phyloP scores from a whole-genome alignment of 2,797 vertebrate genomes.

The Zenarchopterus dispar region DNA sequence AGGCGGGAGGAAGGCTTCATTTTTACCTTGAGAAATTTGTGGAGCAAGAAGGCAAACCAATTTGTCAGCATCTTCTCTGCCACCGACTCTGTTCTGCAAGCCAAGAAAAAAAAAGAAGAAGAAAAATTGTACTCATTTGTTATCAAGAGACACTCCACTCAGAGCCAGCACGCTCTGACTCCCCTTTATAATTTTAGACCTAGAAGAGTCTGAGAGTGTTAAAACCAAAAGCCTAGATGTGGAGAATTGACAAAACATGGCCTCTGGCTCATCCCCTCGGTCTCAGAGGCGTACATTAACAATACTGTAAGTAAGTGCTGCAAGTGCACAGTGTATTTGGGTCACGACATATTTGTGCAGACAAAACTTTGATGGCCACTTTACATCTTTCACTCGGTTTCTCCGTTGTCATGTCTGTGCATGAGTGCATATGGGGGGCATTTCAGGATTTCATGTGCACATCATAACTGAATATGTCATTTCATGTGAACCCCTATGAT shows the following conservation, averaged over 20 bases:
- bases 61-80: constrained; percentile 99
- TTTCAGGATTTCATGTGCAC: constrained; percentile 16
- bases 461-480: constrained; percentile 2
- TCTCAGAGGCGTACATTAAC: constrained; percentile 30
- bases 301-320: constrained; percentile 52
- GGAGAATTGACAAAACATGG: constrained; percentile 41
- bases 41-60: constrained; percentile 96
- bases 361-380: constrained; percentile 39
- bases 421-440: constrained; percentile 22
- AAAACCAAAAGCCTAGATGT: constrained; percentile 34
- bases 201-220: constrained; percentile 38
- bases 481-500: background rate
- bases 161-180: constrained; percentile 58
- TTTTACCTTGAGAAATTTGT: constrained; percentile 96
- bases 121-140: constrained; percentile 44
- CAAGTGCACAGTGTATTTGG: constrained; percentile 55
- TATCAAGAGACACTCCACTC: constrained; percentile 51
- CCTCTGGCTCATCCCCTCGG: constrained; percentile 21
- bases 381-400: constrained; percentile 21
- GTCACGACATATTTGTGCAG: constrained; percentile 63
- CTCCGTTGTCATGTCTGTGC: constrained; percentile 24
- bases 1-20: constrained; percentile 18
- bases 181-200: constrained; percentile 61
- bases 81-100: constrained; percentile 92
- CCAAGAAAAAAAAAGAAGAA: constrained; percentile 30